Percentiles rank a stretch among this genome's conserved stretches.
These are phyloP conservation scores for Rhodophaea formosa DNA, from an alignment of 2,888 invertebrate species.

Conservation along the genomic window DNA sequence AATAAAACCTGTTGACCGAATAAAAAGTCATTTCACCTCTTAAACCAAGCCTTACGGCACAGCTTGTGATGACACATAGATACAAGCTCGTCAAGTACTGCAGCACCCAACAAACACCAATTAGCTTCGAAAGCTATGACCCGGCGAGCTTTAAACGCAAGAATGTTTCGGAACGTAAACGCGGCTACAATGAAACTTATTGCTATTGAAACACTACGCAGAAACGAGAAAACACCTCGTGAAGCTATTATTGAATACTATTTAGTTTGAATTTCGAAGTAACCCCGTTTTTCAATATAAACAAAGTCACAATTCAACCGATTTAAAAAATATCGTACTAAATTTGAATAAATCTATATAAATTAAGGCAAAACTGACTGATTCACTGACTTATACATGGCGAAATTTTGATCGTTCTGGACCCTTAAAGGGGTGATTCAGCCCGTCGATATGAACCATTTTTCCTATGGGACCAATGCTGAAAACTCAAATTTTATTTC, in stretches of 20 bases:
- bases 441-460: too few species aligned
- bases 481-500: too few species aligned
- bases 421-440: too few species aligned
- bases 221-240: not conserved
- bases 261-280: not conserved
- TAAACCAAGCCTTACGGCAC: not conserved
- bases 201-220: not conserved
- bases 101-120: conserved; percentile 1
- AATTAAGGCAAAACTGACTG: too few species aligned
- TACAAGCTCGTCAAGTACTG: not conserved
- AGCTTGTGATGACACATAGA: not conserved
- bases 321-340: too few species aligned
- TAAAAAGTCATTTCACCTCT: not conserved
- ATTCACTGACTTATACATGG: too few species aligned
- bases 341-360: too few species aligned
- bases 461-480: too few species aligned
- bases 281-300: not conserved
- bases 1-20: not conserved
- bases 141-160: not conserved
- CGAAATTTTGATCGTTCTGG: too few species aligned
- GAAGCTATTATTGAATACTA: not conserved
- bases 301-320: not conserved
- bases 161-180: conserved; percentile 2
- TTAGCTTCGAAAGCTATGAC: conserved; percentile 2
- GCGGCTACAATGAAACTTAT: not conserved